Evolutionary conservation across 2,888 invertebrate genomes (phyloP).

Genomic region (Agonopterix subpropinquella): DNA sequence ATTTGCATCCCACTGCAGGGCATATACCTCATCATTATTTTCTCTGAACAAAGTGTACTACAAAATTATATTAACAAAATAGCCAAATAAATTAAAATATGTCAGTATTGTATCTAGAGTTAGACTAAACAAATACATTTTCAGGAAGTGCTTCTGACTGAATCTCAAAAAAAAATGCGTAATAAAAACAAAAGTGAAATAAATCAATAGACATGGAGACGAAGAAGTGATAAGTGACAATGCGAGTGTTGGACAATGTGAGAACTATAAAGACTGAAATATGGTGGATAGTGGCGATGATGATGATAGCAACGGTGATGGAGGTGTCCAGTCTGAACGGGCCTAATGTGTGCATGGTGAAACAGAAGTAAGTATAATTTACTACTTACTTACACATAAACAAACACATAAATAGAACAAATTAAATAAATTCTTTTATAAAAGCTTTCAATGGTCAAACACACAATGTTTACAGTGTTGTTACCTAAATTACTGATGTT

Average conservation of each 20-base stretch:
- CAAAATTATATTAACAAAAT: no score
- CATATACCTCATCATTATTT: no score
- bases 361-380: slow-evolving; percentile 61
- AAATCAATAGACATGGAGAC: slow-evolving; percentile 16
- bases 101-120: no score
- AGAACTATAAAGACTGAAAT: slow-evolving; percentile 33
- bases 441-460: no score
- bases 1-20: no score
- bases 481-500: no score
- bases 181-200: not conserved
- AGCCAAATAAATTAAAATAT: no score
- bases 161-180: not conserved
- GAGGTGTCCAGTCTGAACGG: slow-evolving; percentile 49
- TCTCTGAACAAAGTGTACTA: no score
- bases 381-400: no score
- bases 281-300: slow-evolving; percentile 37
- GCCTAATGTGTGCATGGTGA: slow-evolving; percentile 67
- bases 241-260: slow-evolving; percentile 14
- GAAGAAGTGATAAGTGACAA: slow-evolving; percentile 32
- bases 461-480: no score
- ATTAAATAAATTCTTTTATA: no score
- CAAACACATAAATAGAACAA: no score
- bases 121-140: not conserved
- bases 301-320: slow-evolving; percentile 26
- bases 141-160: not conserved